These are phyloP conservation scores for Notarius quadriscutis DNA, from an alignment of 2,113 vertebrate species.

Conservation along the genomic window DNA sequence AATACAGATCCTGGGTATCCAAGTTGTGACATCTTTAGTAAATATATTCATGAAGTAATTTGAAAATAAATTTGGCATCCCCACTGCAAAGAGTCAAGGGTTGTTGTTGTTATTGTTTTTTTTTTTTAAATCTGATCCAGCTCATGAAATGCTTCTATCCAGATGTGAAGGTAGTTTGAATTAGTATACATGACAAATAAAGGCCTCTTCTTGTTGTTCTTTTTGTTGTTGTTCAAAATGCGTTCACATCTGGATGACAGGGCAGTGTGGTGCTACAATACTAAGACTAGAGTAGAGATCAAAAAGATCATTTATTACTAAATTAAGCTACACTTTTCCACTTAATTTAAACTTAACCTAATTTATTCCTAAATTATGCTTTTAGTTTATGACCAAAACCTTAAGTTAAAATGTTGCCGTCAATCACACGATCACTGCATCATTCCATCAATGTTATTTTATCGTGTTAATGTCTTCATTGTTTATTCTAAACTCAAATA, in stretches of 20 bases:
- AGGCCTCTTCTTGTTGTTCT: too few relatives aligned
- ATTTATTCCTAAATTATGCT: not conserved
- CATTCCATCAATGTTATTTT: not conserved
- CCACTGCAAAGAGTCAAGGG: too few relatives aligned
- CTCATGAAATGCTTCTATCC: not conserved
- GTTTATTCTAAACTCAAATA: not conserved
- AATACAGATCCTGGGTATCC: too few relatives aligned
- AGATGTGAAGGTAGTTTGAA: not conserved
- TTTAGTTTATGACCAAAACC: not conserved
- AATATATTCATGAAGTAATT: too few relatives aligned
- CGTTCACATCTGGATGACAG: too few relatives aligned
- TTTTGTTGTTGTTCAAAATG: too few relatives aligned
- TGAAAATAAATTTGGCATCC: not conserved
- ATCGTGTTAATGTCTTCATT: not conserved
- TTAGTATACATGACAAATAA: too few relatives aligned
- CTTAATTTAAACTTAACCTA: not conserved
- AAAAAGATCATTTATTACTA: not conserved
- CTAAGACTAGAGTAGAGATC: not conserved
- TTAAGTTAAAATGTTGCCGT: not conserved
- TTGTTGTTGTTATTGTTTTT: not conserved
- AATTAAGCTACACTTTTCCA: not conserved
- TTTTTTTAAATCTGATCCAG: not conserved
- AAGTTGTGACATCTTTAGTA: too few relatives aligned
- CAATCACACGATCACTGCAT: too few relatives aligned
- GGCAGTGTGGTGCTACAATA: not conserved